A percentile compares a stretch with the other conserved stretches of the same genome.
These are phyloP conservation scores for Drosophila baimaii DNA, from an alignment of 1,140 invertebrate species.

Conservation along the genomic window DNA sequence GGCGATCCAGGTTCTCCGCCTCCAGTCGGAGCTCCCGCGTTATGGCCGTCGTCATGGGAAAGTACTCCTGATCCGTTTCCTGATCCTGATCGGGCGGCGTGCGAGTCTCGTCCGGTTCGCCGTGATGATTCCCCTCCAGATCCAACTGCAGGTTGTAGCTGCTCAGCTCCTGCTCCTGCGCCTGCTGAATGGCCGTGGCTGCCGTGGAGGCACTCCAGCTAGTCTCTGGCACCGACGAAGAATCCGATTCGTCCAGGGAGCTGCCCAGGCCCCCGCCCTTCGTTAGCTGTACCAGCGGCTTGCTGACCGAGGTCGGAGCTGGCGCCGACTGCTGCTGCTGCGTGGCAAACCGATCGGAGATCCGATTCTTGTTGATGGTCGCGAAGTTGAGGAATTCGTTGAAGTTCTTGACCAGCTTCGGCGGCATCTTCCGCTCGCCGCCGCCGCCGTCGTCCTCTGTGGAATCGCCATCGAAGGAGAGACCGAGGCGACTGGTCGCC, in stretches of 20 bases:
- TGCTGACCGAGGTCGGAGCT: slow-evolving; percentile 18
- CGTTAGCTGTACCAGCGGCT: slow-evolving; percentile 84
- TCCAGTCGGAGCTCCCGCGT: slow-evolving; percentile 92
- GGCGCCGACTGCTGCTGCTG: slow-evolving; percentile 41
- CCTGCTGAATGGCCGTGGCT: slow-evolving; percentile 78
- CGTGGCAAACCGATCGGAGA: slow-evolving; percentile 67
- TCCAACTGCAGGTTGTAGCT: slow-evolving; percentile 76
- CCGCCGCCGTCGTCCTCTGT: slow-evolving; percentile 19
- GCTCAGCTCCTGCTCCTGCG: slow-evolving; percentile 65
- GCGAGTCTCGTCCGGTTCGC: slow-evolving; percentile 84
- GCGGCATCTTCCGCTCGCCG: slow-evolving; percentile 65
- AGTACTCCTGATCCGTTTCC: slow-evolving; percentile 91
- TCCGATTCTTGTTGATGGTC: slow-evolving; percentile 86
- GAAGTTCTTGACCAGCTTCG: slow-evolving; percentile 91
- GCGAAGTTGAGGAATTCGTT: slow-evolving; percentile 93
- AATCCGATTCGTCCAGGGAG: slow-evolving; percentile 85
- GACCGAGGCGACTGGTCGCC: slow-evolving; percentile 78
- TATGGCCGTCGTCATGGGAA: slow-evolving; percentile 93
- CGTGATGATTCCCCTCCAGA: slow-evolving; percentile 44
- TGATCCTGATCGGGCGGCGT: slow-evolving; percentile 89
- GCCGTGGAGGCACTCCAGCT: slow-evolving; percentile 81
- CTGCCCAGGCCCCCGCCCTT: slow-evolving; percentile 75
- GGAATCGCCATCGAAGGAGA: slow-evolving; percentile 34
- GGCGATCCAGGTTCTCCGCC: slow-evolving; percentile 91
- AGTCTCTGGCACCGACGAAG: slow-evolving; percentile 82